Percentiles rank a stretch among this genome's conserved stretches.
Conservation (phyloP, 2,888 invertebrate genomes). For the Trissonchulus latispiculum region DNA sequence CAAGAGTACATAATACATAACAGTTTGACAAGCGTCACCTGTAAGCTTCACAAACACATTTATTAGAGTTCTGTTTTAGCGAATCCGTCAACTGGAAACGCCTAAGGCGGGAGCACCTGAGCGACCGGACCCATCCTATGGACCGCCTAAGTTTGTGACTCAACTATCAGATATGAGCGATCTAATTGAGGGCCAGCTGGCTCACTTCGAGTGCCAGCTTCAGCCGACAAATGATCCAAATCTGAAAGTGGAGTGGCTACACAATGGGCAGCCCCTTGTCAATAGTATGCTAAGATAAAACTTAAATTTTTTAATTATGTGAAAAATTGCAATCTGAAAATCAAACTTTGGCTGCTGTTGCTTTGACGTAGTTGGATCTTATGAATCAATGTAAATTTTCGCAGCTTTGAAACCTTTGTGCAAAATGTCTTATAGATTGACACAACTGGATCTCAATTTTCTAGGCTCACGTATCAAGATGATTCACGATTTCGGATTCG, state of each 20-base stretch:
- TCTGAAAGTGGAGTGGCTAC: conserved; percentile 54
- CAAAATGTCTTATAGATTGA: background rate
- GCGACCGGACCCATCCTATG: conserved; percentile 56
- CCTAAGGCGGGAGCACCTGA: conserved; percentile 31
- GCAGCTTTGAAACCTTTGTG: background rate
- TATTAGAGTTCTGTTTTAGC: no score
- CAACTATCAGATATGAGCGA: conserved; percentile 72
- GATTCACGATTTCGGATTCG: conserved; percentile 89
- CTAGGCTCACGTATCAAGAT: conserved; percentile 56
- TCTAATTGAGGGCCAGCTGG: conserved; percentile 85
- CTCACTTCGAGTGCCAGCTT: conserved; percentile 86
- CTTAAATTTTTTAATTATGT: no score
- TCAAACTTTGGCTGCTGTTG: no score
- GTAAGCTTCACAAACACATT: no score
- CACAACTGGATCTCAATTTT: background rate
- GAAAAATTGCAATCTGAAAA: no score
- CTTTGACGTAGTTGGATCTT: no score
- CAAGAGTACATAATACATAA: no score
- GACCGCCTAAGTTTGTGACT: conserved; percentile 77
- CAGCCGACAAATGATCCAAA: conserved; percentile 85
- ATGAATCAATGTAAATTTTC: no score
- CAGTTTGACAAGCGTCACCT: no score
- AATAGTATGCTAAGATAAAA: conserved; percentile 37
- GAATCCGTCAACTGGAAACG: conserved; percentile 77
- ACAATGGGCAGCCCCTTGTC: conserved; percentile 76